Evolutionary conservation across 2,113 vertebrate genomes (phyloP).

Genomic region (Rhinolophus ferrumequinum): DNA sequence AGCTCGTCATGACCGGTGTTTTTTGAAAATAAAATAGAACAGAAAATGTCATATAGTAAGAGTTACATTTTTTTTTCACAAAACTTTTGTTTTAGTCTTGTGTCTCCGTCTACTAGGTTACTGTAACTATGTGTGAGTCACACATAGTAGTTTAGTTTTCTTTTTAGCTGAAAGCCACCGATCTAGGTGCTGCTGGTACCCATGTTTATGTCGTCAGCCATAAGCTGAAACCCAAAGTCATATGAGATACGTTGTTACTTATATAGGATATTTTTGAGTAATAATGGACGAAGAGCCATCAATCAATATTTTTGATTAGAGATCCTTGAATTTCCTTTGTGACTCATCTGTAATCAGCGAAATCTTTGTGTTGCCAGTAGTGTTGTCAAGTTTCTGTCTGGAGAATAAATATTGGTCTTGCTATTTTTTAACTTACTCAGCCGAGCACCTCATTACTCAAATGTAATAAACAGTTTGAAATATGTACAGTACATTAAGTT

Average conservation of each 20-base stretch:
- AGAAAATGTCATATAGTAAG: background rate
- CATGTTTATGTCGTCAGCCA: background rate
- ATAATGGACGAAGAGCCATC: background rate
- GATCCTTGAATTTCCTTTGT: conserved; percentile 31
- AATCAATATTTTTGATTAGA: conserved; percentile 30
- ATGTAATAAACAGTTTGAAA: conserved; percentile 42
- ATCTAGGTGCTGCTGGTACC: background rate
- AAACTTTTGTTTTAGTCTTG: background rate
- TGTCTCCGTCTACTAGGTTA: background rate
- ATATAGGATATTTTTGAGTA: background rate
- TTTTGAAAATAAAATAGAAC: background rate
- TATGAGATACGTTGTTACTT: background rate
- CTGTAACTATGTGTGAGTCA: background rate
- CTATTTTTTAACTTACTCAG: conserved; percentile 33
- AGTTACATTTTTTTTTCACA: background rate
- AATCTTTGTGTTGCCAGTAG: background rate
- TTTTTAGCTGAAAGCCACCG: background rate
- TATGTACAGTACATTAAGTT: background rate
- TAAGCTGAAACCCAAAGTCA: background rate
- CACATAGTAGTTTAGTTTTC: background rate
- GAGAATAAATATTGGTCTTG: conserved; percentile 6
- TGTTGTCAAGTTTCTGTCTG: background rate
- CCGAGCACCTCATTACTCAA: background rate
- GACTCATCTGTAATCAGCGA: background rate
- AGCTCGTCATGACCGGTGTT: background rate